Evolutionary conservation across 1,140 invertebrate species (phyloP).

Genomic region (Battus philenor): DNA sequence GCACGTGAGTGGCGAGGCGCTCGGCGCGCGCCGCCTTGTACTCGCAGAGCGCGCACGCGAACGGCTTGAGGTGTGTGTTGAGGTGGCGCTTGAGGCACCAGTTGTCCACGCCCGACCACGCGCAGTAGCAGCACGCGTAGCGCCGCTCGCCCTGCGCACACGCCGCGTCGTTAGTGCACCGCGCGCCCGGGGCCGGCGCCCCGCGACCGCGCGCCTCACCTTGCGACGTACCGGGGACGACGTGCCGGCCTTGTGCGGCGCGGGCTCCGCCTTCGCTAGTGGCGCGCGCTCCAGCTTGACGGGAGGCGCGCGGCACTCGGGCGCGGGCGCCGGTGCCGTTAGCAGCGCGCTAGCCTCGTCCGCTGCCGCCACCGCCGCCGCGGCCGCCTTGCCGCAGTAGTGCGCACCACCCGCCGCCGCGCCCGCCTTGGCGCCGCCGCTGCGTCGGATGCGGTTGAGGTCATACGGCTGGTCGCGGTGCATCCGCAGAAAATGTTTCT

Average conservation of each 20-base stretch:
- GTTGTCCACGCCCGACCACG: conserved; percentile 94
- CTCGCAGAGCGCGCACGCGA: conserved; percentile 91
- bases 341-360: conserved; percentile 11
- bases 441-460: conserved; percentile 85
- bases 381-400: conserved; percentile 28
- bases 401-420: conserved; percentile 66
- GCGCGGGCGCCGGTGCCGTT: conserved; percentile 15
- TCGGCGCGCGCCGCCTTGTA: conserved; percentile 93
- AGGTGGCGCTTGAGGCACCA: conserved; percentile 94
- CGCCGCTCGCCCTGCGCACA: conserved; percentile 75
- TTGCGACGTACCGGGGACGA: conserved; percentile 46
- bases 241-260: conserved; percentile 31
- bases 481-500: conserved; percentile 95
- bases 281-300: conserved; percentile 50
- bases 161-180: no score
- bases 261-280: conserved; percentile 39
- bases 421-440: conserved; percentile 63
- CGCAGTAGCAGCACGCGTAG: conserved; percentile 91
- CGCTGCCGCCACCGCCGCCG: conserved; percentile 61
- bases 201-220: no score
- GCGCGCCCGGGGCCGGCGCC: neutral
- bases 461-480: conserved; percentile 91
- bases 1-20: conserved; percentile 89
- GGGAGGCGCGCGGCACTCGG: conserved; percentile 31
- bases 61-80: conserved; percentile 94